Percentiles rank a stretch among this genome's conserved stretches.
These are phyloP conservation scores for Larimichthys crocea DNA, from an alignment of 2,113 vertebrate species.

Conservation along the genomic window DNA sequence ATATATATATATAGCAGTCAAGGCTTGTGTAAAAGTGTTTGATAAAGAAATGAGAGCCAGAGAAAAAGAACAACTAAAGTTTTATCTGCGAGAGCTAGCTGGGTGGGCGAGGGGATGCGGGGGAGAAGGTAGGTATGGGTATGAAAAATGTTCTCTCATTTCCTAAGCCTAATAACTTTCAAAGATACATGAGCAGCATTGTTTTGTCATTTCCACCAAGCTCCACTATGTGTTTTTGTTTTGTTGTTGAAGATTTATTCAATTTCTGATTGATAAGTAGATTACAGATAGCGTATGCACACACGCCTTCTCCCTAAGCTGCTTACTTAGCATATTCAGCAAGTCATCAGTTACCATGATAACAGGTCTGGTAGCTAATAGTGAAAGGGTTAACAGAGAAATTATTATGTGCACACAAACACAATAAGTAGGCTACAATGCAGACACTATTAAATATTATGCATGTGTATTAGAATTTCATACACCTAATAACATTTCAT, in stretches of 20 bases:
- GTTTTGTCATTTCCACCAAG: slow-evolving; percentile 40
- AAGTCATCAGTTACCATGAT: slow-evolving; percentile 67
- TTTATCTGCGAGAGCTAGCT: neutral
- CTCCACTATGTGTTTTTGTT: slow-evolving; percentile 48
- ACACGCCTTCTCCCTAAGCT: slow-evolving; percentile 55
- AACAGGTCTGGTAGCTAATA: slow-evolving; percentile 34
- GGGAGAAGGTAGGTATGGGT: neutral
- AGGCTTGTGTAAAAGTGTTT: neutral
- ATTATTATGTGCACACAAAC: slow-evolving; percentile 52
- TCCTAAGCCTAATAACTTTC: slow-evolving; percentile 45
- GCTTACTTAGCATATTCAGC: slow-evolving; percentile 63
- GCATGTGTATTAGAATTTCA: slow-evolving; percentile 59
- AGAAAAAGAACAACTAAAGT: neutral
- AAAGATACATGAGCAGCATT: slow-evolving; percentile 30
- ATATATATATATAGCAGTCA: neutral
- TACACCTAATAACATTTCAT: slow-evolving; percentile 64
- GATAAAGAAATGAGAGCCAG: slow-evolving; percentile 3
- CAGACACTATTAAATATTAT: slow-evolving; percentile 58
- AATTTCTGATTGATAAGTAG: slow-evolving; percentile 75
- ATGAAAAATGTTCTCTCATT: slow-evolving; percentile 40
- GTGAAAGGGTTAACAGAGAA: slow-evolving; percentile 62
- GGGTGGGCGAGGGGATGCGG: neutral
- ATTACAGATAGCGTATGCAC: slow-evolving; percentile 52
- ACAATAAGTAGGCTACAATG: slow-evolving; percentile 41
- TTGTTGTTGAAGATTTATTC: slow-evolving; percentile 60